These are phyloP conservation scores for Homarus americanus DNA, from an alignment of 1,140 invertebrate genomes.

Conservation along the genomic window DNA sequence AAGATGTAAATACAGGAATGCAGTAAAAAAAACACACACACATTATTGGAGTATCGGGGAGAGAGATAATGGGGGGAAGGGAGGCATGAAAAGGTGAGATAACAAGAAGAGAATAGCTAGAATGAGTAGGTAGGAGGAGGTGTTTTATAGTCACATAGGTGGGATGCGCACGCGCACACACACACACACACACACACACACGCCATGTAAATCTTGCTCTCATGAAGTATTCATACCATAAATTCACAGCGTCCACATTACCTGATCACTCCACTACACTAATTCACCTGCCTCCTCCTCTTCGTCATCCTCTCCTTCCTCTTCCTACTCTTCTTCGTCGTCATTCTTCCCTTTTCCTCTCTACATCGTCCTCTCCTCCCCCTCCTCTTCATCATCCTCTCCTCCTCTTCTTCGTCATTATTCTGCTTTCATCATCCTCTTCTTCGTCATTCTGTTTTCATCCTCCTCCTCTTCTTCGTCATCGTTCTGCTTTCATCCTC, in stretches of 20 bases:
- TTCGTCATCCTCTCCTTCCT: neutral
- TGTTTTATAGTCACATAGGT: no score
- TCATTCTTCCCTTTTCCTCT: neutral
- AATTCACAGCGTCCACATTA: neutral
- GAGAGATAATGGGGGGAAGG: no score
- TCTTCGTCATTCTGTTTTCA: no score
- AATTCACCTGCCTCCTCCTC: neutral
- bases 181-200: slow-evolving; percentile 3
- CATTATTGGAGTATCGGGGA: no score
- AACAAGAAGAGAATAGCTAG: no score
- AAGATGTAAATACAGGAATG: no score
- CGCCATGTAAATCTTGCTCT: neutral
- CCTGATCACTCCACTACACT: neutral
- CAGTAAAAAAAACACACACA: no score
- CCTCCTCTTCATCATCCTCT: neutral
- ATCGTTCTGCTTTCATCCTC: no score
- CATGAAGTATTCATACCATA: slow-evolving; percentile 3
- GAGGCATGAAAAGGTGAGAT: no score
- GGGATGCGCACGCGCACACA: neutral
- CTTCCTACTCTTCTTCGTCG: neutral
- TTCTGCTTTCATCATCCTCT: neutral
- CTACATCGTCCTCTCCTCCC: neutral
- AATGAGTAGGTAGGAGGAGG: no score
- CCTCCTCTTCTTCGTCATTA: neutral
- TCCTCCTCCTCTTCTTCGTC: no score